Base-by-base conservation (phyloP, 2,888 invertebrate genomes). In the Drosophila acutilabella region DNA sequence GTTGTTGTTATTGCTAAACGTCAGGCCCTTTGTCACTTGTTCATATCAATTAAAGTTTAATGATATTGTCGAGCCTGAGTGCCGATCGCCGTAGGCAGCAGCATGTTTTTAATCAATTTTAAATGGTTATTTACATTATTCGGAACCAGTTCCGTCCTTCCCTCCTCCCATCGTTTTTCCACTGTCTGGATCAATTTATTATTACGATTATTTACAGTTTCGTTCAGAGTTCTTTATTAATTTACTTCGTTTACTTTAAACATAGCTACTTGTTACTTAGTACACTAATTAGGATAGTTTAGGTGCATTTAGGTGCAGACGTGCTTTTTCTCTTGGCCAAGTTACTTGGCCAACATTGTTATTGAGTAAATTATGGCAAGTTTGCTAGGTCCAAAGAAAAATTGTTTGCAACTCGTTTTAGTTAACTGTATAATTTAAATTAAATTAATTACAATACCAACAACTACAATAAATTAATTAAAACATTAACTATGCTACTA, bases 381-480 rank as follows among this genome's bases (percentile, higher is more conserved):
- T 82, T 53, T 83, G 81, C 83, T 81, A 83, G 73, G 64, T 83
- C 18, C 62, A 74, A 69, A 79, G 30, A 30, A 70, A 86, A 36
- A 5, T 36, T 13, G 13, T 80, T 83, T 72, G 69, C 53, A 53
- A 14, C 53, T 74, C 58, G 57, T 77, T 68, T 30, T 53, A 67
- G 45, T 75, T 75, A 71, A 42, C 54, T 67, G 59, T 65, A 50
- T 42, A 60, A 72, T 67, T 64, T 72, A 70, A 64, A 54, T 80
- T 64, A 72, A 53, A 40, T 85, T 87, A 85, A 45, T 85, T 87
- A 85, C 73, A 87, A 89, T 80, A 88, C 79, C 88, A 89, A 86
- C 82, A 81, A 89, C 81, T 88, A 86, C 73, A 88, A 89, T 89
- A 89, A 89, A 89, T 89, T 86, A 89, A 79, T 78, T 82, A 69